phyloP scores from a whole-genome alignment of 2,888 invertebrate species.

The Gastracanthus pulcherrimus region DNA sequence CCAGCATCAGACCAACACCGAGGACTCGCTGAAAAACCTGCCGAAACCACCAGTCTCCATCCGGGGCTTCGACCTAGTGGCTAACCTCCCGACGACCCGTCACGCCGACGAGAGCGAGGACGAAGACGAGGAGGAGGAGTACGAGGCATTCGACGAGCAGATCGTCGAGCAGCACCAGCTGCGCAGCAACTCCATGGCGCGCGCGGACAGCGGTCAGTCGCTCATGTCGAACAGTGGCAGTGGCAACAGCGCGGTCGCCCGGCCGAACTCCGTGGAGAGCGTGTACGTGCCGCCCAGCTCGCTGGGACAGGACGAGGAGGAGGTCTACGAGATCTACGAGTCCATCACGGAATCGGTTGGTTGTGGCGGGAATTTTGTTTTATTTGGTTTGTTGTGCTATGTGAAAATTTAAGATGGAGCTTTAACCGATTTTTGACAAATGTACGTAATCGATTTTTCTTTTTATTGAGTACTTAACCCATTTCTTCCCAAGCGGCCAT shows the following conservation, averaged over 20 bases:
- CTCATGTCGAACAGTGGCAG: conserved; percentile 51
- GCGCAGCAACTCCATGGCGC: conserved; percentile 56
- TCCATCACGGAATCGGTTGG: conserved; percentile 72
- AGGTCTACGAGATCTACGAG: conserved; percentile 72
- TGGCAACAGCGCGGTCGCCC: no score
- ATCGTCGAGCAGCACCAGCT: conserved; percentile 67
- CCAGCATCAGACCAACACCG: not conserved
- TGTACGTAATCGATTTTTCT: no score
- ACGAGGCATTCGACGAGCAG: conserved; percentile 70
- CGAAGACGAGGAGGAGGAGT: conserved; percentile 73
- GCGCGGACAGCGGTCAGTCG: conserved; percentile 69
- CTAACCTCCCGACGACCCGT: conserved; percentile 69
- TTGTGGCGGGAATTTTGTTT: no score
- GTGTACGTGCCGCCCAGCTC: conserved; percentile 69
- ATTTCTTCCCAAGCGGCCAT: no score
- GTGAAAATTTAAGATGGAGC: no score
- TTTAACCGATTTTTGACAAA: no score
- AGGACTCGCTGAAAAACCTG: conserved; percentile 54
- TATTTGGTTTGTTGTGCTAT: no score
- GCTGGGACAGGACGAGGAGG: conserved; percentile 67
- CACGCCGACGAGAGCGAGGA: conserved; percentile 71
- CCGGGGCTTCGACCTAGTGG: conserved; percentile 70
- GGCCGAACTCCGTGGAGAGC: conserved; percentile 69
- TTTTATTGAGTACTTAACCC: no score
- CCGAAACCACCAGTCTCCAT: conserved; percentile 65